Evolutionary conservation across 2,888 invertebrate species (phyloP).

Genomic region (Hoplodrina blanda): DNA sequence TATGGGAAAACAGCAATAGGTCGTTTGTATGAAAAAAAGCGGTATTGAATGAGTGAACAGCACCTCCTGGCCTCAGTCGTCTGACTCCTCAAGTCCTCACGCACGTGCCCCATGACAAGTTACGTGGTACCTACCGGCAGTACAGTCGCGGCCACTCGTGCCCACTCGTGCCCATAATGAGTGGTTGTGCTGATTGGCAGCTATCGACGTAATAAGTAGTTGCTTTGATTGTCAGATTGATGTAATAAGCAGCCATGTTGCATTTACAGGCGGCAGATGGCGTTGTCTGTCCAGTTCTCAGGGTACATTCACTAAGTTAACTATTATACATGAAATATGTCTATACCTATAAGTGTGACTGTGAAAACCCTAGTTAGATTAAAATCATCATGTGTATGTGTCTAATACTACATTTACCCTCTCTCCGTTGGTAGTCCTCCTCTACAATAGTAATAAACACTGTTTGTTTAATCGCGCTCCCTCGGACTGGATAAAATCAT

Average conservation of each 20-base stretch:
- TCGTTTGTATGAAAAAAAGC: too few relatives aligned
- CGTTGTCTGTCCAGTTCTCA: slow-evolving; percentile 30
- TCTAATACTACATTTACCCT: not conserved
- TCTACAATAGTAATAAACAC: too few relatives aligned
- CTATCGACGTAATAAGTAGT: slow-evolving; percentile 25
- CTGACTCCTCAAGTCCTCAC: too few relatives aligned
- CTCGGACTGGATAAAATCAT: too few relatives aligned
- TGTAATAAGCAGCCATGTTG: slow-evolving; percentile 21
- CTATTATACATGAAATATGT: slow-evolving; percentile 1
- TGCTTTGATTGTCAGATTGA: slow-evolving; percentile 15
- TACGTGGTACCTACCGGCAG: not conserved
- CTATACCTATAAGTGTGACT: too few relatives aligned
- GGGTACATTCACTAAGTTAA: not conserved
- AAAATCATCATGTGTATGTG: not conserved
- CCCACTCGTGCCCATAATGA: not conserved
- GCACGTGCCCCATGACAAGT: not conserved
- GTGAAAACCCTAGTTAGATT: too few relatives aligned
- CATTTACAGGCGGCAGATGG: slow-evolving; percentile 29
- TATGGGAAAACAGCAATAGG: too few relatives aligned
- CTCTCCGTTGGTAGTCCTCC: too few relatives aligned
- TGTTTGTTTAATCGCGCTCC: too few relatives aligned
- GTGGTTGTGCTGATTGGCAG: slow-evolving; percentile 16
- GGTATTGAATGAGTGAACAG: too few relatives aligned
- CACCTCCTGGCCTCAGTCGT: too few relatives aligned
- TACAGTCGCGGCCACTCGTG: too few relatives aligned